These are phyloP conservation scores for Seladonia tumulorum DNA, from an alignment of 2,888 invertebrate species.

Conservation along the genomic window DNA sequence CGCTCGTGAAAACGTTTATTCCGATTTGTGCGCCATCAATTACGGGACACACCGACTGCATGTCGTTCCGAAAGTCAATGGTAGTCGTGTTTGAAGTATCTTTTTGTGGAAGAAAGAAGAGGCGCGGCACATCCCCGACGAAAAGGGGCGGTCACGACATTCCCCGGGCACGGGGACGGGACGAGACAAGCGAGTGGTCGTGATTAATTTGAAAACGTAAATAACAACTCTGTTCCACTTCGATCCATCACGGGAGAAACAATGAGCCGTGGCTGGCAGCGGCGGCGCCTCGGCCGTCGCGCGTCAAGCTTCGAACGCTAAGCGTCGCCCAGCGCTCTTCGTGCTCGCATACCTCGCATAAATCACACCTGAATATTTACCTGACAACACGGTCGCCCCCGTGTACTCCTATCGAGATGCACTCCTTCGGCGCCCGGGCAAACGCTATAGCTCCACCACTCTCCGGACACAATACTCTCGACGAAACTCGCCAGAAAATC, in stretches of 20 bases:
- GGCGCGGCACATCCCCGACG: conserved; percentile 30
- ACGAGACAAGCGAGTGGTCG: conserved; percentile 36
- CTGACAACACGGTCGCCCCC: conserved; percentile 56
- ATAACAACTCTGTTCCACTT: conserved; percentile 73
- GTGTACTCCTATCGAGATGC: conserved; percentile 27
- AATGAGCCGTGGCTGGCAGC: conserved; percentile 41
- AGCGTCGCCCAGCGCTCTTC: conserved; percentile 34
- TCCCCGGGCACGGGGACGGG: conserved; percentile 12
- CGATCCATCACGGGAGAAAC: conserved; percentile 68
- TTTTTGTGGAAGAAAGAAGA: not conserved
- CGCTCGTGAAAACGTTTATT: not conserved
- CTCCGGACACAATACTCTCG: not conserved
- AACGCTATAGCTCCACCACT: not conserved
- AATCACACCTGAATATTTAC: conserved; percentile 77
- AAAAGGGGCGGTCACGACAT: conserved; percentile 32
- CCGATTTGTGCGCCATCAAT: not conserved
- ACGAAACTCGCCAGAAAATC: not conserved
- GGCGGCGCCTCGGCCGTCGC: conserved; percentile 53
- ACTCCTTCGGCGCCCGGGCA: not conserved
- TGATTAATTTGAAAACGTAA: conserved; percentile 77
- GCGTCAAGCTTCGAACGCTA: not conserved
- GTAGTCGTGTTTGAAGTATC: not conserved
- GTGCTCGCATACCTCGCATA: conserved; percentile 64
- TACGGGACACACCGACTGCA: not conserved
- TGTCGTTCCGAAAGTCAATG: not conserved